Base-by-base conservation (phyloP, 2,888 invertebrate species). In the Tiphia femorata region DNA sequence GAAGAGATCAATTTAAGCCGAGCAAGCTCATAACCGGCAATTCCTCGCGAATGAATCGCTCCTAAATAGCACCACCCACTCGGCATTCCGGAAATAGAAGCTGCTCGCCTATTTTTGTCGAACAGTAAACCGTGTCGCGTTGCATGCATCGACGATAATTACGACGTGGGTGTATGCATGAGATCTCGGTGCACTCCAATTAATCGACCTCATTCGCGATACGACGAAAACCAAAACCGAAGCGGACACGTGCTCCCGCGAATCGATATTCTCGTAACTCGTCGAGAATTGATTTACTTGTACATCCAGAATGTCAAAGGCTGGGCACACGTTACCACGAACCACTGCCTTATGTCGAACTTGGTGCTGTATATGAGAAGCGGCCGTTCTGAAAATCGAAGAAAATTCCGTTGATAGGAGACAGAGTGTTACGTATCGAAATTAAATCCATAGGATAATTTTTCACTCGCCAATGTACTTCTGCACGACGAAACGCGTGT, bases 271-370 rank as follows among this genome's bases (percentile, higher is more conserved):
- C n/a, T 12, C 1, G 6, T 25, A 10, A 17, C 5, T 10, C n/a
- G 20, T 33, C 8, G 8, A 14, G n/a, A 12, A 1, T 46, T 16
- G 43, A 44, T 38, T 64, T 86, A 92, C 92, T 92, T 92, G 86
- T 96, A 97, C 86, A 97, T 91, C 95, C 96, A 97, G 59, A 97
- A 90, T 0, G 94, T 93, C 27, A 97, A 84, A 0, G 97, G 97
- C 78, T 95, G 94, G 76, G 94, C 93, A 80, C 92, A 93, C 0
- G 96, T 95, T 20, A 97, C 91, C 62, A 97, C 85, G 84, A 97
- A 97, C 97, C 97, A 97, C 84, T 97, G 97, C 3, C 97, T 88
- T 70, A 97, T 96, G 84, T 97, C 97, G 81, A 97, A 97, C 85
- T 97, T 97, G 1, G 96, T 96, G 75, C 93, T 89, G 84, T 96